Evolutionary conservation across 2,797 vertebrate genomes (phyloP), one percentile per base, ranked within the genome.

Genomic region (Gallinago solitaria): DNA sequence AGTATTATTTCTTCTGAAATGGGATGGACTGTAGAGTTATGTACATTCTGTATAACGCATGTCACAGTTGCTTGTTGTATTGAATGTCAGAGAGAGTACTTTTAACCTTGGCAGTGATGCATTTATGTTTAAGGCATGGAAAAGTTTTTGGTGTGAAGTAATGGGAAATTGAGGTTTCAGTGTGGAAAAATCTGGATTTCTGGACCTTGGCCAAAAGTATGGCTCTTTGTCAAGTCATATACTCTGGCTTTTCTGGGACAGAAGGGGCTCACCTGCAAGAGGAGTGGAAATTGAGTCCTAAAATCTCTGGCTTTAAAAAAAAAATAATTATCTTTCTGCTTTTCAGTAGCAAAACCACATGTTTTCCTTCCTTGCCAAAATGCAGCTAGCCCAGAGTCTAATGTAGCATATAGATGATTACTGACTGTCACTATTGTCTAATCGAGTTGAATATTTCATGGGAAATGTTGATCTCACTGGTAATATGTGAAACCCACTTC

Each of bases 141-240:
- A 84, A 12, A 16, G 7, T 47, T 83, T 77, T 70, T 24, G 39
- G 0, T 45, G 12, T 59, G 32, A 88, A 57, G 41, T n/a, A 92
- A 37, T 8, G n/a, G 51, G 16, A 47, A 63, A 37, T 2, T 81
- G 56, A 74, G 37, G 8, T 69, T 83, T 3, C 11, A 37, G 1
- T 21, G 43, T 78, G 63, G 70, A 82, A 75, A 79, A 68, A 32
- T 65, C 28, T 74, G 60, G 2, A 37, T 74, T 88, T 86, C 30
- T 92, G 77, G 53, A 43, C 45, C 9, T 51, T 13, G 77, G 61
- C 48, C 32, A 54, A 63, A 73, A 61, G 23, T 70, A 27, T 39
- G 68, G 32, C 3, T 54, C 63, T 77, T 83, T 4, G 2, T 75
- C 0, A 0, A 54, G 11, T 28, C 7, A 1, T 19, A 23, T 61